Evolutionary conservation across 2,888 invertebrate genomes (phyloP).

Genomic region (Allolobophora icterica): DNA sequence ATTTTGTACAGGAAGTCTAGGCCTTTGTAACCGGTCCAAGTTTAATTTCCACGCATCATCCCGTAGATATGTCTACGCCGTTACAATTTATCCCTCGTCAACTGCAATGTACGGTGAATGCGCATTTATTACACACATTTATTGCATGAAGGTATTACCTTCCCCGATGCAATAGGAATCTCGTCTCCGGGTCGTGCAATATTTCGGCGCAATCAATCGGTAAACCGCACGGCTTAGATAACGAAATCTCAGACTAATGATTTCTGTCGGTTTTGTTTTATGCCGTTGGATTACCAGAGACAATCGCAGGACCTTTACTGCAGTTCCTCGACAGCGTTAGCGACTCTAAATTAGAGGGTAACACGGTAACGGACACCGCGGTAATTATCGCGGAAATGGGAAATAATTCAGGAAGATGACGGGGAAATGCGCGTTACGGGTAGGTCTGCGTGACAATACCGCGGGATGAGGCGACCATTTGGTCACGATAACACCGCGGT

Average conservation of each 20-base stretch:
- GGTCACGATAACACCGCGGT: no score
- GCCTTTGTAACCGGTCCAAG: no score
- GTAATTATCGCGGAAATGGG: not conserved
- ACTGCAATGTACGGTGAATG: not conserved
- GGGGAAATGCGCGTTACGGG: not conserved
- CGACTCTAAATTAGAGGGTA: not conserved
- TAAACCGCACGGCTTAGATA: not conserved
- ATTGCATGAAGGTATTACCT: not conserved
- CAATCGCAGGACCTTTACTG: not conserved
- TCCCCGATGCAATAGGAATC: not conserved
- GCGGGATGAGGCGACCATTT: no score
- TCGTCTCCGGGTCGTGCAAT: conserved; percentile 9
- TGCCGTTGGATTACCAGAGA: not conserved
- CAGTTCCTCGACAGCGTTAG: not conserved
- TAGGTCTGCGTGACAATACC: no score
- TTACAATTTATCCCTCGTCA: not conserved
- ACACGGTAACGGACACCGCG: not conserved
- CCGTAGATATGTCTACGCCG: not conserved
- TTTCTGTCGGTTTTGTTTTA: not conserved
- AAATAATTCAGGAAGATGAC: not conserved
- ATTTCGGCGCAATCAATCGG: not conserved
- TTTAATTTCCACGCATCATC: not conserved
- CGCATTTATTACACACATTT: not conserved
- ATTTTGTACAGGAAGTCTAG: no score
- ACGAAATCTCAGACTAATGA: conserved; percentile 1